Base-by-base conservation (phyloP, 2,888 invertebrate genomes). In the Syritta pipiens region DNA sequence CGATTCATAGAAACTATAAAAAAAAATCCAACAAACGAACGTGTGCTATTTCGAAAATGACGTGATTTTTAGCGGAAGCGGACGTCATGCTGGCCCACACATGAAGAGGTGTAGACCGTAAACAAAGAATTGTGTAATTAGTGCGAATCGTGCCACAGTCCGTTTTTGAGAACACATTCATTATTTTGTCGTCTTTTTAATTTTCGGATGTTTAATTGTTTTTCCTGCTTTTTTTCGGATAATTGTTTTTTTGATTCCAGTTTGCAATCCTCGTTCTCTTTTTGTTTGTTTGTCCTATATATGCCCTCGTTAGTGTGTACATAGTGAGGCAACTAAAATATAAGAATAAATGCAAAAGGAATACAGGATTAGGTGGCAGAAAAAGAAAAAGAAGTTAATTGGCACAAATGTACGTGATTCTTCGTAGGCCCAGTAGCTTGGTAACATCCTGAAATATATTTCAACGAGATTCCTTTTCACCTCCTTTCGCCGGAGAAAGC, bases 361-460 rank as follows among this genome's bases (percentile, higher is more conserved):
- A 53, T 44, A 40, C 57, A 51, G 32, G 30, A 69, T 63, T 48
- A 57, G 69, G 55, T 57, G 63, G 40, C 32, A 42, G 48, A 67
- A 67, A 60, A 55, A n/a, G 46, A 42, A 72, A 72, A 49, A 55
- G 67, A 62, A 72, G 35, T 72, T 60, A 71, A 77, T 77, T 77
- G 72, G 55, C 55, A 72, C 60, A 28, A 35, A 62, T 62, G 75
- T 65, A 77, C 72, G 77, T 72, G 77, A 20, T 71, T 46, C n/a
- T n/a, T n/a, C 12, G 30, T 12, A 42, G 32, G 26, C 42, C 12
- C 28, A 14, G 19, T 22, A 19, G 3, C 60, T 32, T 9, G 30
- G 42, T 20, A 49, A 51, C 32, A 69, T 69, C 60, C 48, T 48
- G 37, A 68, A 30, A 32, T 63, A 68, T 62, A 48, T 30, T 30